Evolutionary conservation across 2,113 vertebrate species (phyloP), one percentile per base, ranked within the genome.

Genomic region (Hystrix cristata): DNA sequence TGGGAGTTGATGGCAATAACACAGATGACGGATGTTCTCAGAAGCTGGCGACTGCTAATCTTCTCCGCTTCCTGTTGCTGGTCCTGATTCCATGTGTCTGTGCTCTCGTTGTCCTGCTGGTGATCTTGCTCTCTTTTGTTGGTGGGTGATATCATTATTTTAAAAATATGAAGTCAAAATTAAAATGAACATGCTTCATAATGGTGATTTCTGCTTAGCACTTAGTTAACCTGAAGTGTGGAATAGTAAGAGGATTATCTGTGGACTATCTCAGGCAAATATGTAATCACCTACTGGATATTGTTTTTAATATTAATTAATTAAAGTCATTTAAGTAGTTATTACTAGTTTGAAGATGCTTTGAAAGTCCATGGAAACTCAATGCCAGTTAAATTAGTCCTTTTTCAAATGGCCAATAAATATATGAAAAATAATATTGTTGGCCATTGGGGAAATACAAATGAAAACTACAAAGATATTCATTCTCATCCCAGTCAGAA

Each of bases 31-130:
- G 98, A 55, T 99, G 99, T 95, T 98, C 99, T 92, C 98, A 98
- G 97, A 99, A 99, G 96, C 90, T 99, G 97, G 98, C 98, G 38
- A 98, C 99, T 16, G 96, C 98, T 72, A 99, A 97, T 79, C 97
- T 98, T 86, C 98, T 99, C 59, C 98, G 99, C 27, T 98, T 99
- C 95, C 53, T 99, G 10, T 92, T 99, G 93, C 98, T 99, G 79
- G 98, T 99, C 93, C 95, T 99, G 93, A 98, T 99, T 94, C 99
- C 99, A 0, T 99, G 99, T 92, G 98, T 99, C 97, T 99, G 99
- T 93, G 98, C 98, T 18, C 98, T 99, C 62, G 97, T 99, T 51
- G 98, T 99, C 95, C 93, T 99, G 55, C 95, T 99, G 95, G 99
- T 98, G 78, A 94, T 99, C 71, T 98, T 99, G 57, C 98, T 99